These are phyloP conservation scores for Arctia plantaginis DNA, from an alignment of 2,888 invertebrate species.

Conservation along the genomic window DNA sequence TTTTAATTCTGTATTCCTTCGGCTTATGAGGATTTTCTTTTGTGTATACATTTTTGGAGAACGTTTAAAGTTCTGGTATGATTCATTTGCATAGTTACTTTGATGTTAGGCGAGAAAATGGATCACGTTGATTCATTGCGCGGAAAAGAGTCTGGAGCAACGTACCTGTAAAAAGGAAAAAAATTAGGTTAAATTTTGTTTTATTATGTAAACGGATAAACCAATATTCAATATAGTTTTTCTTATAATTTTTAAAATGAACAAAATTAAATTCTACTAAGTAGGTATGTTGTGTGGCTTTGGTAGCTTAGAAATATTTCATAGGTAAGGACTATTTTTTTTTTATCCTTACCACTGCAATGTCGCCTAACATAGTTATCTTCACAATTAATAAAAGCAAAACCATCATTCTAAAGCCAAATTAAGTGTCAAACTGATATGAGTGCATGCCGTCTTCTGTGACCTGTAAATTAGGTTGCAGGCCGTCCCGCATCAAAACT, in stretches of 20 bases:
- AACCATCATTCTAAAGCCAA: not conserved
- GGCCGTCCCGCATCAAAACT: not conserved
- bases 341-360: no score
- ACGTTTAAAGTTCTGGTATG: constrained; percentile 24
- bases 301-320: not conserved
- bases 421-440: not conserved
- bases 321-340: not conserved
- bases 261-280: not conserved
- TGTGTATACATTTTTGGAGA: constrained; percentile 16
- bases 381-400: no score
- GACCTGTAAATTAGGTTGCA: no score
- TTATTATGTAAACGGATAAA: not conserved
- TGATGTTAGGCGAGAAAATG: constrained; percentile 26
- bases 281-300: not conserved
- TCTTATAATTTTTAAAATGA: not conserved
- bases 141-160: constrained; percentile 11
- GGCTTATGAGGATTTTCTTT: not conserved
- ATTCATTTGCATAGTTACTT: constrained; percentile 41
- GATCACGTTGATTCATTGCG: constrained; percentile 20
- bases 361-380: no score
- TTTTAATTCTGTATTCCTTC: constrained; percentile 26
- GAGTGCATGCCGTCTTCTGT: not conserved
- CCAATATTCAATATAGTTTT: not conserved
- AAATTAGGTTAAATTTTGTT: constrained; percentile 7
- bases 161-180: constrained; percentile 42